These are phyloP conservation scores for Drosophila prosaltans DNA, from an alignment of 1,140 invertebrate species.

Conservation along the genomic window DNA sequence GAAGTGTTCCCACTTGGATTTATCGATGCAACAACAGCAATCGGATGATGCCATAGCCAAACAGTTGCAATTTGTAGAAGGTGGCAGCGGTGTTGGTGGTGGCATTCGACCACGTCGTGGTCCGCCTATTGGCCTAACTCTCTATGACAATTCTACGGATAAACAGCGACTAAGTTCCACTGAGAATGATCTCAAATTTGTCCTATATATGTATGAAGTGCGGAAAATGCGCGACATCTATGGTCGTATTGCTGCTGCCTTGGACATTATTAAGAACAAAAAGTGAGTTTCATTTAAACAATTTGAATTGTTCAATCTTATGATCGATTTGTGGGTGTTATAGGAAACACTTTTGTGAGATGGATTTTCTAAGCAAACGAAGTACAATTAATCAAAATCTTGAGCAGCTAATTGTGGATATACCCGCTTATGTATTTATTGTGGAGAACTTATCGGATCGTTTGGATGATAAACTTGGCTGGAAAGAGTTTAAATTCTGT, in stretches of 20 bases:
- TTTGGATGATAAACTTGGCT: slow-evolving; percentile 87
- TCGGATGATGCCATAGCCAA: slow-evolving; percentile 59
- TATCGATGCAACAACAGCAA: slow-evolving; percentile 60
- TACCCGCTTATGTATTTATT: slow-evolving; percentile 86
- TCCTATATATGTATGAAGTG: slow-evolving; percentile 79
- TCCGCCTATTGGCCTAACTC: slow-evolving; percentile 62
- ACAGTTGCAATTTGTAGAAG: slow-evolving; percentile 54
- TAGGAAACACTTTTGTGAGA: slow-evolving; percentile 86
- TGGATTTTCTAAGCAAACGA: slow-evolving; percentile 85
- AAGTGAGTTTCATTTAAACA: slow-evolving; percentile 44
- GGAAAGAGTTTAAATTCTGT: slow-evolving; percentile 89
- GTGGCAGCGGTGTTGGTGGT: slow-evolving; percentile 33
- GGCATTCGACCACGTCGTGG: slow-evolving; percentile 62
- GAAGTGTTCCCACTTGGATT: slow-evolving; percentile 71
- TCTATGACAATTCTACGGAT: slow-evolving; percentile 67
- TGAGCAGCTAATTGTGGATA: slow-evolving; percentile 86
- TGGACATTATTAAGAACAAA: slow-evolving; percentile 77
- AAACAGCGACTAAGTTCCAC: slow-evolving; percentile 59
- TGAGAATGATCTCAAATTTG: slow-evolving; percentile 77
- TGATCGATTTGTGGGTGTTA: not conserved
- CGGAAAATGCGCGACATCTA: slow-evolving; percentile 79
- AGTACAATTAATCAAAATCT: slow-evolving; percentile 86
- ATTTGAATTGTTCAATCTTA: not conserved
- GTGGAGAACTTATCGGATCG: slow-evolving; percentile 86
- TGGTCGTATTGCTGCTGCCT: slow-evolving; percentile 65